Evolutionary conservation across 2,113 vertebrate species (phyloP).

Genomic region (Dicerorhinus sumatrensis): DNA sequence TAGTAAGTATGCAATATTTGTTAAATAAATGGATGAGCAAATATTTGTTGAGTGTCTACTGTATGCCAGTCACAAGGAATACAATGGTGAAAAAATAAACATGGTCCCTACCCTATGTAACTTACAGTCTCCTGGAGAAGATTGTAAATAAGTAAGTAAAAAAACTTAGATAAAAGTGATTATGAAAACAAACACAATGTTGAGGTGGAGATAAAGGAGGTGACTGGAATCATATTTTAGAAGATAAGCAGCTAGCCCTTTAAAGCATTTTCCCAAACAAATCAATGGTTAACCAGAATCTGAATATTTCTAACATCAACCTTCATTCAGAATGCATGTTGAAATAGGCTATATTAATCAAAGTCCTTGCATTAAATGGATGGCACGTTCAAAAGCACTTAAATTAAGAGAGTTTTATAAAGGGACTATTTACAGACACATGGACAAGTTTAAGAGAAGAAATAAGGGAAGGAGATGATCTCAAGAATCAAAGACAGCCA

Average conservation of each 20-base stretch:
- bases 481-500: conserved; percentile 42
- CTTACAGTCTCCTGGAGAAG: not conserved
- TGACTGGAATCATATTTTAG: not conserved
- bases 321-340: not conserved
- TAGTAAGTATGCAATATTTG: not conserved
- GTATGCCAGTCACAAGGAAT: not conserved
- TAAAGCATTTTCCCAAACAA: not conserved
- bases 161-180: not conserved
- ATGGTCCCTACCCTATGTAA: not conserved
- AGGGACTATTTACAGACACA: not conserved
- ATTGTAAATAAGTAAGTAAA: not conserved
- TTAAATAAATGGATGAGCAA: conserved; percentile 8
- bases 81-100: not conserved
- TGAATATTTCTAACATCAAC: conserved; percentile 47
- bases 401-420: conserved; percentile 33
- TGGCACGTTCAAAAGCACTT: not conserved
- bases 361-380: not conserved
- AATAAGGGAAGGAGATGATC: not conserved
- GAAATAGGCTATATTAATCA: not conserved
- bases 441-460: not conserved
- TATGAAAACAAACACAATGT: not conserved
- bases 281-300: not conserved
- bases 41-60: not conserved
- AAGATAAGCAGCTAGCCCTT: not conserved
- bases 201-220: not conserved